phyloP scores from a whole-genome alignment of 2,888 invertebrate species.

The Disparrhopalites patrizii region DNA sequence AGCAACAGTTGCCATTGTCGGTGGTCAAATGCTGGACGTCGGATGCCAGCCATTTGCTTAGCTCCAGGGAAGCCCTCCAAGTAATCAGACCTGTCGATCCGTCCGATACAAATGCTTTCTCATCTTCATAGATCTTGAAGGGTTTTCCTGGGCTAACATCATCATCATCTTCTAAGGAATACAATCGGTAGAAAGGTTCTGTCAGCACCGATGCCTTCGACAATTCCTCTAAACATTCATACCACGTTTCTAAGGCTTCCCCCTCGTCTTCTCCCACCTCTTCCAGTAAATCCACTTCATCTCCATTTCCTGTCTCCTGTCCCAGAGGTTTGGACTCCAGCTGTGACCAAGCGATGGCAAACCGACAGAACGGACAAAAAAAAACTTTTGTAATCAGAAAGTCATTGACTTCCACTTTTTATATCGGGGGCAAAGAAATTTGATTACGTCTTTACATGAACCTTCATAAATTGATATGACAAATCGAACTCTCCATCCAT shows the following conservation, averaged over 20 bases:
- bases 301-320: too few relatives aligned
- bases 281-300: too few relatives aligned
- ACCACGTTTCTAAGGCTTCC: conserved; percentile 18
- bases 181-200: conserved; percentile 25
- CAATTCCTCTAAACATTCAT: conserved; percentile 11
- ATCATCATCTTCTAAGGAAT: neutral
- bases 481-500: too few relatives aligned
- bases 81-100: conserved; percentile 25
- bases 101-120: conserved; percentile 20
- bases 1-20: neutral
- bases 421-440: too few relatives aligned
- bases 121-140: conserved; percentile 28
- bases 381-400: too few relatives aligned
- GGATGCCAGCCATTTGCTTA: conserved; percentile 20
- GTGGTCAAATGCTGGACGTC: neutral
- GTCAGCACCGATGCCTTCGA: neutral
- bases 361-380: too few relatives aligned
- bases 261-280: neutral
- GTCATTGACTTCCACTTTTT: too few relatives aligned
- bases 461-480: too few relatives aligned
- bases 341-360: neutral
- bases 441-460: too few relatives aligned
- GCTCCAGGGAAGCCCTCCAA: conserved; percentile 22
- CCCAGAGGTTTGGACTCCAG: conserved; percentile 10
- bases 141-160: neutral